Percentiles rank a stretch among this genome's conserved stretches.
Evolutionary conservation across 2,113 vertebrate species (phyloP).

Genomic region (Oreochromis tanganicae): DNA sequence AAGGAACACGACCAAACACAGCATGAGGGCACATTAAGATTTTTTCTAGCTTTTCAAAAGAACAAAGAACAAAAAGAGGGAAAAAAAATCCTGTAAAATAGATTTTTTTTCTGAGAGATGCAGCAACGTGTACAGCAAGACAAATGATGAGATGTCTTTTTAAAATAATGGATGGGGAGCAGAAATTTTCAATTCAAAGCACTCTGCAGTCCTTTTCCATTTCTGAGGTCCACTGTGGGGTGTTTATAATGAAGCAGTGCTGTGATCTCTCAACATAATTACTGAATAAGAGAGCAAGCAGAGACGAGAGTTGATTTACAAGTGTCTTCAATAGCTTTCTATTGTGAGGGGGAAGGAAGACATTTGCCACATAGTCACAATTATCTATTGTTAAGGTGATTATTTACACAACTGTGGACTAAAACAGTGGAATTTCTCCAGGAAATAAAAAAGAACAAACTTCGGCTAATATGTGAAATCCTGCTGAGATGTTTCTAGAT

Average conservation of each 20-base stretch:
- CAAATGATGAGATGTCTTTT: neutral
- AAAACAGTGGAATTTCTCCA: neutral
- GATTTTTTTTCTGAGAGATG: neutral
- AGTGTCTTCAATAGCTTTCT: neutral
- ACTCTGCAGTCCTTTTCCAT: neutral
- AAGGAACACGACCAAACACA: neutral
- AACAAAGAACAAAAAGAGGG: neutral
- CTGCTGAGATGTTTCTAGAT: neutral
- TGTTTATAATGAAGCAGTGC: neutral
- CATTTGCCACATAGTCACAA: neutral
- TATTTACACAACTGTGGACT: neutral
- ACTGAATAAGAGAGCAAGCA: neutral
- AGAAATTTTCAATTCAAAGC: neutral
- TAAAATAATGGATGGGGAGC: neutral
- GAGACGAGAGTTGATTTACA: neutral
- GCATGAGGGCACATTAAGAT: neutral
- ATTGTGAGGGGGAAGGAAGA: neutral
- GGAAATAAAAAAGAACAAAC: neutral
- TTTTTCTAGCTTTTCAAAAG: neutral
- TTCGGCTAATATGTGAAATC: neutral
- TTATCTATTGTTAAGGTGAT: neutral
- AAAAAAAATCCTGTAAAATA: neutral
- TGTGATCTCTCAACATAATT: slow-evolving; percentile 19
- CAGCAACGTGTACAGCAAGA: neutral
- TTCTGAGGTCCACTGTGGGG: neutral